Evolutionary conservation across 2,113 vertebrate species (phyloP).

Genomic region (Thryonomys swinderianus): DNA sequence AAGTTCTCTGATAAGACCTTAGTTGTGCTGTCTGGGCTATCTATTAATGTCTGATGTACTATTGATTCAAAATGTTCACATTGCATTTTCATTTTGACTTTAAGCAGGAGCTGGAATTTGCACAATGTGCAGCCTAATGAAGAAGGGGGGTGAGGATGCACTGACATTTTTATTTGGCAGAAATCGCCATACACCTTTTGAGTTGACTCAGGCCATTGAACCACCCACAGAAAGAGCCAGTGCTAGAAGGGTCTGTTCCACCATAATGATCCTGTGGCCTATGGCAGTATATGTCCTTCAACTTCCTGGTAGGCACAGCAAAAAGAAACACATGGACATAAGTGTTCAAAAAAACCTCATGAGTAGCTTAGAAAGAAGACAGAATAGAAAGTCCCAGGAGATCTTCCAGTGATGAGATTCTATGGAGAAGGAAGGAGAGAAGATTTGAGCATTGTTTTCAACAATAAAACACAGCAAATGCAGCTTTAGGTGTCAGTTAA

Average conservation of each 20-base stretch:
- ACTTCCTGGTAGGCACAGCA: neutral
- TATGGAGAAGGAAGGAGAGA: neutral
- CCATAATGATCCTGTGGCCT: neutral
- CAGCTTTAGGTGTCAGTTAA: neutral
- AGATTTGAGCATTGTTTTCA: neutral
- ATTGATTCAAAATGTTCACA: neutral
- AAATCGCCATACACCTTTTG: neutral
- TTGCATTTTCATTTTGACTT: neutral
- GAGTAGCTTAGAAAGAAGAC: neutral
- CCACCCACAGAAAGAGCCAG: neutral
- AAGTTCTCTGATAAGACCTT: neutral
- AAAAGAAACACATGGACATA: neutral
- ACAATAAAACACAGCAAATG: neutral
- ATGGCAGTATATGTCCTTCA: neutral
- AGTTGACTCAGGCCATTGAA: neutral
- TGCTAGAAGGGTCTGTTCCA: neutral
- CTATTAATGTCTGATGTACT: neutral
- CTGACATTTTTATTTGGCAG: neutral
- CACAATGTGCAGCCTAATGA: neutral
- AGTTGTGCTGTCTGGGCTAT: neutral
- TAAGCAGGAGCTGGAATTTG: neutral
- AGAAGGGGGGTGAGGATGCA: neutral
- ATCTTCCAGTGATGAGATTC: neutral
- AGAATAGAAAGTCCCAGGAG: neutral
- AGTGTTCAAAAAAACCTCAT: neutral